phyloP scores from a whole-genome alignment of 2,888 invertebrate genomes.

The Dermolepida albohirtum region DNA sequence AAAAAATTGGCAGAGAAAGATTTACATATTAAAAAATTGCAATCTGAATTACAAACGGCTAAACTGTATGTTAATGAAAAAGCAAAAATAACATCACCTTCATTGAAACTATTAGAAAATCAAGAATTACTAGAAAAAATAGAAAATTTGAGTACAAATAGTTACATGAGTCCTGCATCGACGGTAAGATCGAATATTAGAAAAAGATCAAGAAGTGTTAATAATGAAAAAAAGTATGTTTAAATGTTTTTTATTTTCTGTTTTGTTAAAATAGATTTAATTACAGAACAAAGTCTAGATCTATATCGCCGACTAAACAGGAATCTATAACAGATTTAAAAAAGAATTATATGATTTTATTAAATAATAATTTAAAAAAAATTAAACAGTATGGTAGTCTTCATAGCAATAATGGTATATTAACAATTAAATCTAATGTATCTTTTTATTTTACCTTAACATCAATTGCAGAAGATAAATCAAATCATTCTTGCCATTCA shows the following conservation, averaged over 20 bases:
- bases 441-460: too few species aligned
- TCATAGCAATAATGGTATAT: neutral
- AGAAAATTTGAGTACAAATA: too few species aligned
- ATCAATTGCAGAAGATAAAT: neutral
- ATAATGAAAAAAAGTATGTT: conserved; percentile 1
- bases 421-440: too few species aligned
- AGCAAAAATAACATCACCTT: conserved; percentile 23
- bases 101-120: conserved; percentile 23
- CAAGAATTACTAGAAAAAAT: conserved; percentile 7
- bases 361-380: conserved; percentile 36
- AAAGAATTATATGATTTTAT: conserved; percentile 10
- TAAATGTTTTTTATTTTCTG: neutral
- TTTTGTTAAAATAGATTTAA: neutral
- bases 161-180: too few species aligned
- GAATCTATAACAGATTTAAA: conserved; percentile 26
- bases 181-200: neutral
- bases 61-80: conserved; percentile 45
- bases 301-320: neutral
- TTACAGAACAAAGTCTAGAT: conserved; percentile 26
- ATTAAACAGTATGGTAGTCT: conserved; percentile 24
- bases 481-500: neutral
- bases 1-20: conserved; percentile 47
- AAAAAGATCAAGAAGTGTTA: conserved; percentile 29
- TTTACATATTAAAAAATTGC: conserved; percentile 46
- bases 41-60: conserved; percentile 45